A percentile compares a stretch with the other conserved stretches of the same genome.
Conservation (phyloP, 2,888 invertebrate species). For the Eurois occulta region DNA sequence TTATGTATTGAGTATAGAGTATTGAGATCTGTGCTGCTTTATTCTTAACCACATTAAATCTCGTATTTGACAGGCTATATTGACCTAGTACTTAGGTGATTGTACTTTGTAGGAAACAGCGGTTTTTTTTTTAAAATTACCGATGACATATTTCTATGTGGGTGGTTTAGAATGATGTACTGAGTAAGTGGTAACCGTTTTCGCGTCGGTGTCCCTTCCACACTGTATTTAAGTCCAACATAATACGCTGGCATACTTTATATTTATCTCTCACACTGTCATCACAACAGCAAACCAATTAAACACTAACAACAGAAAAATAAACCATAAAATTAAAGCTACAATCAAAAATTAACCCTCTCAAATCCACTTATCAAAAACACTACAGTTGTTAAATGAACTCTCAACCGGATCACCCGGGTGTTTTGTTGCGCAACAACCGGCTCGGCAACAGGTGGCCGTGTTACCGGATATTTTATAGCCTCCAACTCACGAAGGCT, state of each 20-base stretch:
- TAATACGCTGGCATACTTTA: not conserved
- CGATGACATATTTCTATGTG: no score
- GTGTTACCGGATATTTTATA: slow-evolving; percentile 82
- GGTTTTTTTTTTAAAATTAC: no score
- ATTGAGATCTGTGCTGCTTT: no score
- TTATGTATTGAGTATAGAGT: no score
- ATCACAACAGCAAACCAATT: not conserved
- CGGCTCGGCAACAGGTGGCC: slow-evolving; percentile 81
- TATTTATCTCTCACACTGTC: not conserved
- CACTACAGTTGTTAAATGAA: slow-evolving; percentile 63
- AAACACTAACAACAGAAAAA: not conserved
- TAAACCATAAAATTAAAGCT: not conserved
- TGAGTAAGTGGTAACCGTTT: no score
- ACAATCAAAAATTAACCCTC: slow-evolving; percentile 17
- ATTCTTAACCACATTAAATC: no score
- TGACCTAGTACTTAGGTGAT: no score
- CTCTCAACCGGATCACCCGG: slow-evolving; percentile 71
- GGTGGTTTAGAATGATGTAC: no score
- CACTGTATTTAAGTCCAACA: no score
- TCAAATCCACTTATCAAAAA: slow-evolving; percentile 40
- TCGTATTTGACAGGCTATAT: no score
- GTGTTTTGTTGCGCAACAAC: slow-evolving; percentile 77
- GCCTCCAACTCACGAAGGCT: slow-evolving; percentile 57
- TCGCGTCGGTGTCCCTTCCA: no score
- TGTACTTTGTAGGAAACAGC: no score